Evolutionary conservation across 2,113 vertebrate species (phyloP).

Genomic region (Ginglymostoma cirratum): DNA sequence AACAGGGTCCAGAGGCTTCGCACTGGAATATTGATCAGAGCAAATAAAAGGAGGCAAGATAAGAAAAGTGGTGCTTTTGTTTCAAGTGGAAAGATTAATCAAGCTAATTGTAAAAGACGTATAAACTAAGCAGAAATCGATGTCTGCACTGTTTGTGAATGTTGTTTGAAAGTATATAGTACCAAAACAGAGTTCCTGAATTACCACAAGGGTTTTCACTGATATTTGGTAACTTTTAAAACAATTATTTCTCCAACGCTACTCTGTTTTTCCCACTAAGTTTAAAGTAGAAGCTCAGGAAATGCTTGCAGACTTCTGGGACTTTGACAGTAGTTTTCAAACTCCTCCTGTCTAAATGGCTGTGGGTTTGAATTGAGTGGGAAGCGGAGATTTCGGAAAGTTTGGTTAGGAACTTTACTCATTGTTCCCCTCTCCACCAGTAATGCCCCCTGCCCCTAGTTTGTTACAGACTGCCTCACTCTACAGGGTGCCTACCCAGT

Average conservation of each 20-base stretch:
- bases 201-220: neutral
- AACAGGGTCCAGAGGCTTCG: neutral
- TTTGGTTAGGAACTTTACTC: neutral
- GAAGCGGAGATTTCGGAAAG: neutral
- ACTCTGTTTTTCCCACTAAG: neutral
- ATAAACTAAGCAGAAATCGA: neutral
- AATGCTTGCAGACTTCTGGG: neutral
- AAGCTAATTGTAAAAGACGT: neutral
- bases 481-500: neutral
- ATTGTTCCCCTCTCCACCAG: neutral
- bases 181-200: neutral
- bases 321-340: neutral
- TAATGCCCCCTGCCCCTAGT: neutral
- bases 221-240: neutral
- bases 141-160: neutral
- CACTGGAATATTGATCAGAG: neutral
- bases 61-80: neutral
- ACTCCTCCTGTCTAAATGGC: neutral
- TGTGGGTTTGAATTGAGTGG: neutral
- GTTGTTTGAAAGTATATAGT: neutral
- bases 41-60: conserved; percentile 10
- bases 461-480: neutral
- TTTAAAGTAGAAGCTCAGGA: neutral
- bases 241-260: neutral
- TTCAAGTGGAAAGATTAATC: conserved; percentile 15